Percentiles rank a stretch among this genome's conserved stretches.
Conservation (phyloP, 2,113 vertebrate species). For the Bos taurus region ARS-UCD2.0 NC_037337.1:62697001-62697500, state of each 20-base stretch:
- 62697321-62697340: background rate
- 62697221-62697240: constrained; percentile 44
- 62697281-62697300: constrained; percentile 28
- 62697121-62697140: constrained; percentile 69
- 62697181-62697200: constrained; percentile 62
- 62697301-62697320: constrained; percentile 39
- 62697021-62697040: constrained; percentile 90
- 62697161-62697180: constrained; percentile 71
- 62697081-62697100: constrained; percentile 77
- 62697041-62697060: constrained; percentile 82
- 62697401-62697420: background rate
- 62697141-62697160: constrained; percentile 70
- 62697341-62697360: background rate
- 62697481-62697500: constrained; percentile 67
- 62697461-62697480: background rate
- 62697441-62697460: constrained; percentile 52
- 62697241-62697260: constrained; percentile 63
- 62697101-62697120: constrained; percentile 81
- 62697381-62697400: background rate
- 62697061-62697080: constrained; percentile 65
- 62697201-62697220: constrained; percentile 45
- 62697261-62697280: constrained; percentile 64
- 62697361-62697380: background rate
- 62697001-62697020: constrained; percentile 86
- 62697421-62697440: constrained; percentile 35